Conservation (phyloP, 2,888 invertebrate genomes). For the Branchipolynoe longqiensis region DNA sequence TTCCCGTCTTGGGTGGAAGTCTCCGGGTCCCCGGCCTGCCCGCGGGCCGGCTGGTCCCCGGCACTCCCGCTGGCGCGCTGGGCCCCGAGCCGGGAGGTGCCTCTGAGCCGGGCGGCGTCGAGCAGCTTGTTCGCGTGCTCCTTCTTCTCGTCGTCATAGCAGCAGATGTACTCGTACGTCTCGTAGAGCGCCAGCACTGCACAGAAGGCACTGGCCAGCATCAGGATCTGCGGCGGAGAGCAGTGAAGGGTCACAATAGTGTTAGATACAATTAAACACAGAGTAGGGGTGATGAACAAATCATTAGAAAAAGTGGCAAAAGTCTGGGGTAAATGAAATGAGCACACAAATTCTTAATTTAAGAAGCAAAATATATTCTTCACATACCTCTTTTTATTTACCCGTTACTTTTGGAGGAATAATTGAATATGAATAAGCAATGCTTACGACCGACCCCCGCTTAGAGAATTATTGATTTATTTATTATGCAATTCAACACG, state of each 20-base stretch:
- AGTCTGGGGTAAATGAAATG: too few species aligned
- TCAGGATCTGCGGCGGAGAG: slow-evolving; percentile 76
- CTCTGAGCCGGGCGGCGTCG: not conserved
- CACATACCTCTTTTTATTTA: too few species aligned
- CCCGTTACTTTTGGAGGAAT: too few species aligned
- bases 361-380: too few species aligned
- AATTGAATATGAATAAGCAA: too few species aligned
- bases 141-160: slow-evolving; percentile 79
- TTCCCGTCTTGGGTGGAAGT: not conserved
- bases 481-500: too few species aligned
- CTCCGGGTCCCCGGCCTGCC: not conserved
- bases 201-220: slow-evolving; percentile 73
- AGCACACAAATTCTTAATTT: too few species aligned
- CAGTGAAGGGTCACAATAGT: not conserved
- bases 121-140: slow-evolving; percentile 66
- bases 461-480: too few species aligned
- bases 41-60: not conserved
- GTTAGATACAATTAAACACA: not conserved
- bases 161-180: slow-evolving; percentile 77
- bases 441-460: too few species aligned
- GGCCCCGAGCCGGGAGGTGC: too few species aligned
- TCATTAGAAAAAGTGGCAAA: too few species aligned
- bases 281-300: too few species aligned
- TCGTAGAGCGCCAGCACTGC: slow-evolving; percentile 77
- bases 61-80: not conserved